Evolutionary conservation across 2,113 vertebrate species (phyloP).

Genomic region (Elachura formosa): DNA sequence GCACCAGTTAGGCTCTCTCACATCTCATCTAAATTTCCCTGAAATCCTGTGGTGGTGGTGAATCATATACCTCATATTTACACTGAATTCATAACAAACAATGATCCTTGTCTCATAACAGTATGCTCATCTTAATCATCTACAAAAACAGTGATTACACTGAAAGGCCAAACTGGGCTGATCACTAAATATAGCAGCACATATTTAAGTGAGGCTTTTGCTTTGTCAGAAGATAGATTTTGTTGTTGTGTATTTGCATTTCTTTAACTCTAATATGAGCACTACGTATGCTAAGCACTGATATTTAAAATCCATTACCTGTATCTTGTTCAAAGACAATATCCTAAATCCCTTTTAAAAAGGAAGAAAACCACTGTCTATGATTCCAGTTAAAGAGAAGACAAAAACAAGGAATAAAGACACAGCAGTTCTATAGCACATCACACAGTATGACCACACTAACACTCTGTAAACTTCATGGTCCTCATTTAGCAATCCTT

Average conservation of each 20-base stretch:
- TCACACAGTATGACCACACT: background rate
- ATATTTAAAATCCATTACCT: background rate
- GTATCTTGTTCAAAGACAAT: background rate
- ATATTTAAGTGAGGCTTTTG: background rate
- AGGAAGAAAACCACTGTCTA: background rate
- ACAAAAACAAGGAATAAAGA: background rate
- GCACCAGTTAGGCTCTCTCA: background rate
- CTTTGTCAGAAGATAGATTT: background rate
- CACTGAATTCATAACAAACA: background rate
- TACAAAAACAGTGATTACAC: background rate
- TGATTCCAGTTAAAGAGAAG: background rate
- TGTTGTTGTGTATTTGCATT: background rate
- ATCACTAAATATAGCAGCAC: background rate
- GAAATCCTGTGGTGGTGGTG: background rate
- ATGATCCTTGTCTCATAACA: background rate
- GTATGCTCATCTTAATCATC: background rate
- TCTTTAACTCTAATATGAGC: background rate
- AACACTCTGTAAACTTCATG: background rate
- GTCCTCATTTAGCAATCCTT: background rate
- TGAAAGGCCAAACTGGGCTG: background rate
- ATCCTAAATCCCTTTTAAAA: background rate
- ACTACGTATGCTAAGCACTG: background rate
- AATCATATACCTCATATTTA: background rate
- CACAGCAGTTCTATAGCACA: background rate
- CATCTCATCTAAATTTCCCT: background rate